Base-by-base conservation (phyloP, 1,140 invertebrate genomes). In the Neocloeon triangulifer region DNA sequence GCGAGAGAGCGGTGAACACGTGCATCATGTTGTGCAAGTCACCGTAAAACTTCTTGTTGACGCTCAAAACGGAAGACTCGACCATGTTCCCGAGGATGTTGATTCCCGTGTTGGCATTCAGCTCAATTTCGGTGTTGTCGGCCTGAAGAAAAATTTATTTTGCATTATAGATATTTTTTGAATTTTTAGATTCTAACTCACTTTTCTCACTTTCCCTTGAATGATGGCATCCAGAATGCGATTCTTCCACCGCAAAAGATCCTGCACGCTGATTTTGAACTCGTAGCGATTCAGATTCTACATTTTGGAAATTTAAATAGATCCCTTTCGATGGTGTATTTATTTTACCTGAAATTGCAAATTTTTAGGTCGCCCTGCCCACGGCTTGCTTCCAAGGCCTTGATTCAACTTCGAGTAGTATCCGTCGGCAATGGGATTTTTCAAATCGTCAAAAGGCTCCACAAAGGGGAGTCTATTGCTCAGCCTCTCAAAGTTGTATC, bases 11-110 rank as follows among this genome's bases (percentile, higher is more conserved):
- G 35, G 66, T 55, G 37, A 58, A 48, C 10, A 63, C 46, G 42
- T 69, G 65, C 0, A 59, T 61, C 50, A 58, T 53, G 44, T 67
- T 67, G 41, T 69, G 66, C 12, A 66, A 37, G 42, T 62, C 55
- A 0, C 65, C 66, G 42, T 69, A 69, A 41, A 58, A 57, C 12
- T 45, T 43, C 2, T 21, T 28, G 39, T 61, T 59, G 3, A 49
- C 44, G 3, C 49, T 49, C 10, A 55, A 35, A 4, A 43, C 39
- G 12, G 41, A 46, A 3, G 52, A 41, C 44, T 61, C 59, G 7
- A 61, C 36, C 1, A 59, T 47, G 33, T 59, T 48, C 5, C 56
- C 58, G 14, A 63, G 41, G 23, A 58, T 43, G 38, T 63, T 55
- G 30, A 62, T 62, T 5, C 55, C 58, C 19, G 43, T 44, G 25